Base-by-base conservation (phyloP, 2,797 vertebrate genomes). In the Esox lucius region DNA sequence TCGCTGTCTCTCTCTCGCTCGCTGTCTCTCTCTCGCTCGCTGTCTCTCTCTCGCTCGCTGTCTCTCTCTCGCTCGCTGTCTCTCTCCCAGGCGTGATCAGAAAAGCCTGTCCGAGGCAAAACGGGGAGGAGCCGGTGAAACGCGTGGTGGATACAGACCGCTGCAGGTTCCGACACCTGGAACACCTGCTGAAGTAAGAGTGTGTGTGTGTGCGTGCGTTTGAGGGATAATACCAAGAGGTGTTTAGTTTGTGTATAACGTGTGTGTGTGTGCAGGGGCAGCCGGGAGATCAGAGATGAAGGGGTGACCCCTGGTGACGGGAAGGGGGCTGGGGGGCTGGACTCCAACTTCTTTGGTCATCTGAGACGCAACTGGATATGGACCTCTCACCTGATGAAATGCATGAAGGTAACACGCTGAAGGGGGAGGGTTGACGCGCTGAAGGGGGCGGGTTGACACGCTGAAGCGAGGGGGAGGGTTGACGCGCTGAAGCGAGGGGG, bases 281-380 rank as follows among this genome's bases (percentile, higher is more conserved):
- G 93, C 72, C 80, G 81, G 6, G 95, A 96, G 15, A 92, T 95
- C 7, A 80, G 93, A 0, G 97, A 98, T 22, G 93, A 96, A 39
- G 96, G 96, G 0, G 81, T 87, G 0, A 91, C 95, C 74, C 98
- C 98, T 0, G 98, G 98, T 48, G 97, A 99, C 0, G 92, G 95
- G 2, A 84, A 94, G 79, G 98, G 98, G 65, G 97, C 97, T 0
- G 98, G 91, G 0, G 98, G 98, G 2, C 90, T 98, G 28, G 94
- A 98, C 87, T 99, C 96, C 7, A 95, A 95, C 51, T 97, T 99
- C 83, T 99, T 96, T 5, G 91, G 90, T 46, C 98, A 99, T 82
- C 90, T 99, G 3, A 99, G 98, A 83, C 95, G 98, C 26, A 99
- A 99, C 75, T 99, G 98, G 98, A 89, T 96, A 77, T 99, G 98